Conservation (phyloP, 2,888 invertebrate genomes). For the Germaria angustata region DNA sequence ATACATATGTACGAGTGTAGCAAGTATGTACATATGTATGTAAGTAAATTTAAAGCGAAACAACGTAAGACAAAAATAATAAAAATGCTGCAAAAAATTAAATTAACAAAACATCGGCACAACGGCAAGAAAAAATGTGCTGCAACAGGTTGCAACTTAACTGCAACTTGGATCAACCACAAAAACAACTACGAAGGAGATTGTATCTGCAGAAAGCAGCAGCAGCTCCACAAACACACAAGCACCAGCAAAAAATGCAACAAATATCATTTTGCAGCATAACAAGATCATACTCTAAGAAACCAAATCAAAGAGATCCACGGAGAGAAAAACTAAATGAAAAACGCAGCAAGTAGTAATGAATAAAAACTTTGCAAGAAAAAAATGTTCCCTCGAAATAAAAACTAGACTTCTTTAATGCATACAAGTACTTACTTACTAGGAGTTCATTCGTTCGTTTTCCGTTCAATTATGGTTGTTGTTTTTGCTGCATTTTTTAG, state of each 20-base stretch:
- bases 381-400: slow-evolving; percentile 43
- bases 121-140: slow-evolving; percentile 70
- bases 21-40: too few species aligned
- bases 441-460: background rate
- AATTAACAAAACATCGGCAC: slow-evolving; percentile 46
- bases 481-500: slow-evolving; percentile 9
- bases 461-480: background rate
- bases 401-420: slow-evolving; percentile 38
- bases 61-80: slow-evolving; percentile 57
- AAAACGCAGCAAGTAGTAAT: slow-evolving; percentile 35
- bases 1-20: too few species aligned
- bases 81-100: slow-evolving; percentile 49
- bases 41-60: slow-evolving; percentile 40
- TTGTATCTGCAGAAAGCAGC: slow-evolving; percentile 68
- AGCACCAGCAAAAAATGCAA: slow-evolving; percentile 68
- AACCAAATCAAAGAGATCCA: slow-evolving; percentile 59
- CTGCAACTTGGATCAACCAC: slow-evolving; percentile 59
- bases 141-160: slow-evolving; percentile 73
- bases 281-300: slow-evolving; percentile 65
- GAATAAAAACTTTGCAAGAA: slow-evolving; percentile 41
- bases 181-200: slow-evolving; percentile 60
- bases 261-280: slow-evolving; percentile 72
- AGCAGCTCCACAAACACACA: slow-evolving; percentile 60
- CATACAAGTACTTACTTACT: background rate
- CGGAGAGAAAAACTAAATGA: slow-evolving; percentile 40